Evolutionary conservation across 2,888 invertebrate species (phyloP).

Genomic region (Dorcus hopei): DNA sequence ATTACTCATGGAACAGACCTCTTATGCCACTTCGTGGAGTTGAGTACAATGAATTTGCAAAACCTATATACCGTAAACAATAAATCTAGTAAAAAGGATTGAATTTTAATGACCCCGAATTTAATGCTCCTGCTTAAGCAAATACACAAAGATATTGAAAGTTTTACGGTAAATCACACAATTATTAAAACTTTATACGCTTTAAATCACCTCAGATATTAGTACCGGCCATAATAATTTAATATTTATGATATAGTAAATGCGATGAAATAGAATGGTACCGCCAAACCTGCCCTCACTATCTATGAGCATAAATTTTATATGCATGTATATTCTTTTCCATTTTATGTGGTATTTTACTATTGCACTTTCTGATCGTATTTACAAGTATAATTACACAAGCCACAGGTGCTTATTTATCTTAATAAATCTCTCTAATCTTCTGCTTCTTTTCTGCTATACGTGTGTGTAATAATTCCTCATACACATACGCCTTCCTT

Average conservation of each 20-base stretch:
- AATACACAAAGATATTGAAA: background rate
- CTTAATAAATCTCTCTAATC: background rate
- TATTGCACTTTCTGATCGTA: slow-evolving; percentile 28
- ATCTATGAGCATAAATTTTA: slow-evolving; percentile 26
- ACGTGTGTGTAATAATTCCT: no score
- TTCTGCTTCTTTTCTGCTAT: no score
- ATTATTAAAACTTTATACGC: slow-evolving; percentile 18
- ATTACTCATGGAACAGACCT: no score
- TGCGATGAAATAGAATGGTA: slow-evolving; percentile 27
- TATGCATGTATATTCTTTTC: slow-evolving; percentile 23
- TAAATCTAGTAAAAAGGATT: no score
- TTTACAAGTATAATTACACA: slow-evolving; percentile 31
- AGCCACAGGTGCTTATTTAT: slow-evolving; percentile 26
- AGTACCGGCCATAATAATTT: slow-evolving; percentile 27
- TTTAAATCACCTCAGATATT: slow-evolving; percentile 15
- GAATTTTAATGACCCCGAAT: no score
- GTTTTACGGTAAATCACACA: background rate
- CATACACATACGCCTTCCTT: no score
- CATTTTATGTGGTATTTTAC: slow-evolving; percentile 25
- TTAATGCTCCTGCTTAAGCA: no score
- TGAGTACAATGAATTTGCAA: no score
- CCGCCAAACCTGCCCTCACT: slow-evolving; percentile 23
- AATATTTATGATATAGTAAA: slow-evolving; percentile 32
- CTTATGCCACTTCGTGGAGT: no score
- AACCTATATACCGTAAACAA: no score